These are phyloP conservation scores for Shinisaurus crocodilurus DNA, from an alignment of 2,113 vertebrate species.

Conservation along the genomic window DNA sequence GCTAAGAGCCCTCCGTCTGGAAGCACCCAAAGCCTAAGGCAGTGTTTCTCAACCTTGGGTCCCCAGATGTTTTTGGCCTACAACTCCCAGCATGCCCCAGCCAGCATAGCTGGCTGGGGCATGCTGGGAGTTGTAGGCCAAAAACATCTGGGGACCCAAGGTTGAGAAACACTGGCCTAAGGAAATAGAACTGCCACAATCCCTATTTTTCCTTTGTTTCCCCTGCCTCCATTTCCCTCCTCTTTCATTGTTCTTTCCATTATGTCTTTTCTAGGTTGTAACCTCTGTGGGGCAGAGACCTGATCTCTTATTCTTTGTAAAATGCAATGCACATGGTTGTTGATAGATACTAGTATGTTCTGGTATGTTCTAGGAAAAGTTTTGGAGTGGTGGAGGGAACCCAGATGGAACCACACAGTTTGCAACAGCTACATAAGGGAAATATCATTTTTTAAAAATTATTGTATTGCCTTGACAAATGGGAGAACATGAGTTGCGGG, in stretches of 20 bases:
- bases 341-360: background rate
- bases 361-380: background rate
- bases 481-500: background rate
- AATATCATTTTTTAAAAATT: background rate
- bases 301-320: background rate
- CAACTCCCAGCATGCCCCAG: too few species aligned
- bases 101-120: too few species aligned
- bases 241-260: background rate
- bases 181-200: background rate
- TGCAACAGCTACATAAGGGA: background rate
- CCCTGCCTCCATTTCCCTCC: background rate
- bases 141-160: too few species aligned
- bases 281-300: background rate
- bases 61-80: too few species aligned
- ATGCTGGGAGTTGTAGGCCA: too few species aligned
- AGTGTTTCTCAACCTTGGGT: too few species aligned
- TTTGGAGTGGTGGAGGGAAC: background rate
- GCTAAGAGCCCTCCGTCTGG: too few species aligned
- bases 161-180: too few species aligned
- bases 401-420: background rate
- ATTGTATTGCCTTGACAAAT: background rate
- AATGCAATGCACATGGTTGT: background rate
- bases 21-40: too few species aligned
- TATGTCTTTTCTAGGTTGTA: background rate
- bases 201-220: background rate